Conservation (phyloP, 2,888 invertebrate genomes). For the Leptopilina myrica region DNA sequence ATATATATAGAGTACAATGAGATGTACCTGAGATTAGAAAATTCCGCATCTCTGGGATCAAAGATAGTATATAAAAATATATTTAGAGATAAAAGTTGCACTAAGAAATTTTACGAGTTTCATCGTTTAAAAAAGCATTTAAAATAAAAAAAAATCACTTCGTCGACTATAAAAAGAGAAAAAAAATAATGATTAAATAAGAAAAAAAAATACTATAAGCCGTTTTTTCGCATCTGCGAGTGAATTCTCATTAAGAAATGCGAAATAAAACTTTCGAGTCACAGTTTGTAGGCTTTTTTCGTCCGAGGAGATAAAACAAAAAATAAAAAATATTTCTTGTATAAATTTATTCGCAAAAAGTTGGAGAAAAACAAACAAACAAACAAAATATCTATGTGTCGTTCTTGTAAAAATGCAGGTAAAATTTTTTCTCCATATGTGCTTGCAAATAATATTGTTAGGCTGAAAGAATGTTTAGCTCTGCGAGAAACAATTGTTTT, state of each 20-base stretch:
- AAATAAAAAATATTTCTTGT: conserved; percentile 10
- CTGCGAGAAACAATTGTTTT: neutral
- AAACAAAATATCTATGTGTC: conserved; percentile 8
- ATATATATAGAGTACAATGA: conserved; percentile 42
- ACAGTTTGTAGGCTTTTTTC: neutral
- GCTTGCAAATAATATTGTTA: conserved; percentile 30
- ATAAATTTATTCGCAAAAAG: conserved; percentile 2
- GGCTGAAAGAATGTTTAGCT: conserved; percentile 23
- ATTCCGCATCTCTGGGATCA: conserved; percentile 33
- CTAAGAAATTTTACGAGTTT: conserved; percentile 32
- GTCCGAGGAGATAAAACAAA: neutral
- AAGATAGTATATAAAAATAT: neutral
- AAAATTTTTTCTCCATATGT: conserved; percentile 7
- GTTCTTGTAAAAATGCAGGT: conserved; percentile 14
- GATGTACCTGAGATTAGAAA: conserved; percentile 49
- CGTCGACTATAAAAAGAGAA: neutral
- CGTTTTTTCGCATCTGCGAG: conserved; percentile 17
- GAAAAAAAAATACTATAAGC: conserved; percentile 10
- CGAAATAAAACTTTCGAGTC: conserved; percentile 16
- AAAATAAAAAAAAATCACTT: neutral
- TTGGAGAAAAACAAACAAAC: conserved; percentile 2
- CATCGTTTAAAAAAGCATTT: conserved; percentile 17
- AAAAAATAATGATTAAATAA: neutral
- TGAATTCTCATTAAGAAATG: neutral
- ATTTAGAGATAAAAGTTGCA: conserved; percentile 20